Evolutionary conservation across 1,140 invertebrate genomes (phyloP).

Genomic region (Hylyphantes graminicola): DNA sequence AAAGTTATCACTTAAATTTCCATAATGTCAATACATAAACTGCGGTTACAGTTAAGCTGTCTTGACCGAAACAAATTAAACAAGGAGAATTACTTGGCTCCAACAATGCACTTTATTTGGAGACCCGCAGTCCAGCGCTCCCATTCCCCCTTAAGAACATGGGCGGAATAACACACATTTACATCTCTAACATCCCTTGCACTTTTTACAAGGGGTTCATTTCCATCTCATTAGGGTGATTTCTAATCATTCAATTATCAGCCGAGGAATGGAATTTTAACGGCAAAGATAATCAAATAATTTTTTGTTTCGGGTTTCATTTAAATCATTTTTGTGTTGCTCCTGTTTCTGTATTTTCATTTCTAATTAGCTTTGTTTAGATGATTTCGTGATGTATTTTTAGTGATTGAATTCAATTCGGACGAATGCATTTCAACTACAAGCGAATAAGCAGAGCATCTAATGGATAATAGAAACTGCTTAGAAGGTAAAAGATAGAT

Average conservation of each 20-base stretch:
- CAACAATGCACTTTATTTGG: too few species aligned
- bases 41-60: too few species aligned
- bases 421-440: neutral
- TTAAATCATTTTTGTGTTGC: neutral
- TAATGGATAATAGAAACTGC: too few species aligned
- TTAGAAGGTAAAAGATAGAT: too few species aligned
- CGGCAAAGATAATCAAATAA: slow-evolving; percentile 43
- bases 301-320: neutral
- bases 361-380: slow-evolving; percentile 53
- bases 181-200: neutral
- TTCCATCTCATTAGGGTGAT: slow-evolving; percentile 54
- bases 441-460: too few species aligned
- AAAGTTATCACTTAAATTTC: too few species aligned
- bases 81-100: too few species aligned
- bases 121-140: too few species aligned
- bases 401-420: neutral
- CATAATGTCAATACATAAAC: too few species aligned
- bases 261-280: neutral
- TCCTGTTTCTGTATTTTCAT: slow-evolving; percentile 29
- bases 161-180: neutral
- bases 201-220: slow-evolving; percentile 36
- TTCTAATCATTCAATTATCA: slow-evolving; percentile 54
- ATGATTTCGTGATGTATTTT: slow-evolving; percentile 1
- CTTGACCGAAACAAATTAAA: too few species aligned
- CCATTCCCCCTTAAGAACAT: neutral